Conservation (phyloP, 1,140 invertebrate genomes). For the Aleiodes sp. region DNA sequence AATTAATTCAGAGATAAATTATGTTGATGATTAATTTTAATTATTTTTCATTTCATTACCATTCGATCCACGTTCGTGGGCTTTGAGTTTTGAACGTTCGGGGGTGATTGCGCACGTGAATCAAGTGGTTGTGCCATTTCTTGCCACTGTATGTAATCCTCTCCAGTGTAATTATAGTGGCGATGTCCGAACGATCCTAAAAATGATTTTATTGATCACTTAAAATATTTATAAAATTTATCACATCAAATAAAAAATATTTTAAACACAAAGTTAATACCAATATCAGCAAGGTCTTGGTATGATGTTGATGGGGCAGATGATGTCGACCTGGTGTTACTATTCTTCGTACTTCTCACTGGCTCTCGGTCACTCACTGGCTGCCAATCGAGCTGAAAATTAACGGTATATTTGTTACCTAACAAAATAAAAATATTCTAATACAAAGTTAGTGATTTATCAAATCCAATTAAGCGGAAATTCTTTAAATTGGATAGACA, state of each 20-base stretch:
- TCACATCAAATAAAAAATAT: neutral
- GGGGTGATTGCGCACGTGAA: slow-evolving; percentile 47
- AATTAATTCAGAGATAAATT: neutral
- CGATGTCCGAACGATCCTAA: slow-evolving; percentile 38
- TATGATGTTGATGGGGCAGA: slow-evolving; percentile 41
- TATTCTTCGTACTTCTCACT: slow-evolving; percentile 49
- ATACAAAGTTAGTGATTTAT: slow-evolving; percentile 8
- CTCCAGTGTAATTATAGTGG: slow-evolving; percentile 45
- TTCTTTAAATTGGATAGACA: neutral
- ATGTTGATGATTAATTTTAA: neutral
- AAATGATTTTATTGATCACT: slow-evolving; percentile 18
- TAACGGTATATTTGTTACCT: slow-evolving; percentile 33
- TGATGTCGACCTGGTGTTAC: slow-evolving; percentile 49
- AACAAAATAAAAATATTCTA: slow-evolving; percentile 17
- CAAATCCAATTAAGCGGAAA: neutral
- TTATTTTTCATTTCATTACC: slow-evolving; percentile 38
- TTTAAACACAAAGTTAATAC: slow-evolving; percentile 35
- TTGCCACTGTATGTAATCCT: slow-evolving; percentile 46
- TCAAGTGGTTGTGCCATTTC: slow-evolving; percentile 53
- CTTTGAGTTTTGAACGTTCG: slow-evolving; percentile 43
- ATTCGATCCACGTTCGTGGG: slow-evolving; percentile 55
- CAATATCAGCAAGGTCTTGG: slow-evolving; percentile 50
- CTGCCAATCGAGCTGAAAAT: slow-evolving; percentile 51
- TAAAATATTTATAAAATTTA: slow-evolving; percentile 5
- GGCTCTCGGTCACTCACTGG: slow-evolving; percentile 44